A percentile compares a stretch with the other conserved stretches of the same genome.
phyloP scores from a whole-genome alignment of 2,113 vertebrate genomes.

The Protobothrops flavoviridis region DNA sequence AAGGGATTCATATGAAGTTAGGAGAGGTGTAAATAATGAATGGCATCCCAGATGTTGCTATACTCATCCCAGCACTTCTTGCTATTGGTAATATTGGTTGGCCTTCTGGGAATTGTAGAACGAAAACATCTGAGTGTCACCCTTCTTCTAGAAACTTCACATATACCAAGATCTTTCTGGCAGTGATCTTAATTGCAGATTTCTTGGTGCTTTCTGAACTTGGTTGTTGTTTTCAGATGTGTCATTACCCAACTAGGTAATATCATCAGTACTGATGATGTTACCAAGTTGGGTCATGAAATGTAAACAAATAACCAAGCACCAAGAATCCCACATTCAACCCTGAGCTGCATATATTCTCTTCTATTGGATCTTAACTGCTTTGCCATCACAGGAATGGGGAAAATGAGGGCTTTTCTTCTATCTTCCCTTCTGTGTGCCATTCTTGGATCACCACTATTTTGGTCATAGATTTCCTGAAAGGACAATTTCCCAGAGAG shows the following conservation, averaged over 20 bases:
- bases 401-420: background rate
- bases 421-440: background rate
- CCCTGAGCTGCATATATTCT: too few species aligned
- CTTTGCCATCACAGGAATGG: background rate
- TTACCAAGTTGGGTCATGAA: background rate
- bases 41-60: background rate
- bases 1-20: background rate
- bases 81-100: background rate
- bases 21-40: background rate
- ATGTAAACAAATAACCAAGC: background rate
- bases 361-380: background rate
- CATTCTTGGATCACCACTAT: background rate
- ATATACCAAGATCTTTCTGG: background rate
- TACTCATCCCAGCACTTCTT: background rate
- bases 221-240: background rate
- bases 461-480: background rate
- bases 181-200: background rate
- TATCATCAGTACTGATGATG: background rate
- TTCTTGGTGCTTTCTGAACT: background rate
- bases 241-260: background rate
- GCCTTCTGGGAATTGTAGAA: background rate
- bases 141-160: background rate
- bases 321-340: too few species aligned
- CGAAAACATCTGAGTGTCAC: background rate
- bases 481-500: background rate